phyloP scores from a whole-genome alignment of 2,888 invertebrate species.

The Aleiodes alternator region DNA sequence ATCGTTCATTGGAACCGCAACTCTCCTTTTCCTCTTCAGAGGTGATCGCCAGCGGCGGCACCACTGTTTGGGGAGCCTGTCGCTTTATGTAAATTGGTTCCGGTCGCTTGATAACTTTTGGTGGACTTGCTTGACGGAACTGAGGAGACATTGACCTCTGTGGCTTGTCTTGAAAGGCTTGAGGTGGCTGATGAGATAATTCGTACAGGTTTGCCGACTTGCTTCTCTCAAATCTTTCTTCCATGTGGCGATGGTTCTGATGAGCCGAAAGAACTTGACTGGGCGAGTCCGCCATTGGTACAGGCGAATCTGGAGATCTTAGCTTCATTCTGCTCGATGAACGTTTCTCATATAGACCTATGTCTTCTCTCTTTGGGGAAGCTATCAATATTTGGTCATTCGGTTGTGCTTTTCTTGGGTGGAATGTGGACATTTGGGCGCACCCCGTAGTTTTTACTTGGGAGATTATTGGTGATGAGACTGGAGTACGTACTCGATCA shows the following conservation, averaged over 20 bases:
- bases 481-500: slow-evolving; percentile 47
- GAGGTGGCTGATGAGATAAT: slow-evolving; percentile 19
- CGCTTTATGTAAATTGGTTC: slow-evolving; percentile 62
- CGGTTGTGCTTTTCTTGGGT: slow-evolving; percentile 64
- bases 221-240: slow-evolving; percentile 48
- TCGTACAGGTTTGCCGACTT: slow-evolving; percentile 47
- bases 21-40: slow-evolving; percentile 14
- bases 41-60: slow-evolving; percentile 47
- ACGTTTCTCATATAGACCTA: slow-evolving; percentile 62
- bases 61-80: slow-evolving; percentile 37
- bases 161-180: slow-evolving; percentile 40
- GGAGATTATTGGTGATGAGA: slow-evolving; percentile 50
- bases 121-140: slow-evolving; percentile 28
- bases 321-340: slow-evolving; percentile 54
- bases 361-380: slow-evolving; percentile 67
- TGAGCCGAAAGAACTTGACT: slow-evolving; percentile 54
- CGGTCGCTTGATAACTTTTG: slow-evolving; percentile 59
- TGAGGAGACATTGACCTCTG: slow-evolving; percentile 47
- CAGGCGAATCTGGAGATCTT: slow-evolving; percentile 63
- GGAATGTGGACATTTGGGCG: slow-evolving; percentile 45
- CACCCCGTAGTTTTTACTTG: slow-evolving; percentile 44
- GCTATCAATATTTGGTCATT: slow-evolving; percentile 71
- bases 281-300: slow-evolving; percentile 65
- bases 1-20: not conserved
- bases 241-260: slow-evolving; percentile 39